These are phyloP conservation scores for Muntiacus muntjak DNA, from an alignment of 2,113 vertebrate species.

Conservation along the genomic window DNA sequence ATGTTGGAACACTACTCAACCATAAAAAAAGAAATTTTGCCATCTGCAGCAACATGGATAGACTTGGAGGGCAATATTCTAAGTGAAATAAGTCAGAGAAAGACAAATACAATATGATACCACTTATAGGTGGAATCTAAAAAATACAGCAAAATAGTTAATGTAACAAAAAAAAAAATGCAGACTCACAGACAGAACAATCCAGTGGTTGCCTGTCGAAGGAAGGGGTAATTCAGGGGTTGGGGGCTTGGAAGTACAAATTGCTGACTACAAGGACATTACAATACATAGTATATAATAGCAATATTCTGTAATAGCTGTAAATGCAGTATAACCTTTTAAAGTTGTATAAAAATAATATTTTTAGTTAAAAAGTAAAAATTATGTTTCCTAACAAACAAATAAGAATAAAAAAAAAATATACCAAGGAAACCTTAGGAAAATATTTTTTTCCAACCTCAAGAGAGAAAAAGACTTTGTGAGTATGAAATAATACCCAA, in stretches of 20 bases:
- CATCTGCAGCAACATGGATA: neutral
- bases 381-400: neutral
- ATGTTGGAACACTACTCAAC: neutral
- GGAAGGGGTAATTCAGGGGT: no score
- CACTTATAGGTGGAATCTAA: neutral
- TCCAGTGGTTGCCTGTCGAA: neutral
- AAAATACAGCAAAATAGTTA: neutral
- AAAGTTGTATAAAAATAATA: neutral
- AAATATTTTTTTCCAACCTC: neutral
- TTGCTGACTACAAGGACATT: neutral
- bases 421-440: neutral
- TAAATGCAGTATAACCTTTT: neutral
- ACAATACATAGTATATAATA: neutral
- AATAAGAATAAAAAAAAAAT: neutral
- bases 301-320: neutral
- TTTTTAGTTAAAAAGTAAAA: neutral
- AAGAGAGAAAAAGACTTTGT: neutral
- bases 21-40: neutral
- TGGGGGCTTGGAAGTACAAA: neutral
- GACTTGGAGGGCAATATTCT: neutral
- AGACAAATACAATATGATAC: neutral
- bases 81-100: neutral
- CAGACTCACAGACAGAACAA: neutral
- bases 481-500: neutral
- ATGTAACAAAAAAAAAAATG: neutral